Base-by-base conservation (phyloP, 2,113 vertebrate species). In the Protomyctophum bolini region DNA sequence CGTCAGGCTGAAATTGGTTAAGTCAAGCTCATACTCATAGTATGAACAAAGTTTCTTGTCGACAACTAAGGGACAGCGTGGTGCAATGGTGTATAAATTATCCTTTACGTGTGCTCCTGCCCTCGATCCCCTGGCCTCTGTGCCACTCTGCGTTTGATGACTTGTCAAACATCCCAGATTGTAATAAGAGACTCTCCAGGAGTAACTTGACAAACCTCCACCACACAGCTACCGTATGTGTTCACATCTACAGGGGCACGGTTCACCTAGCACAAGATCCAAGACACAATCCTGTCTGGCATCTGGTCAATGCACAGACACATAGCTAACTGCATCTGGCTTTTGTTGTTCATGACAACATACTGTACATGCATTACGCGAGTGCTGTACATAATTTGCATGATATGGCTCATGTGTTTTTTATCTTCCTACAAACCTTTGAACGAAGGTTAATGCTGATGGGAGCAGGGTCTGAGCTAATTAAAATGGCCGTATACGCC, bases 181-280 rank as follows among this genome's bases (percentile, higher is more conserved):
- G 14, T 14, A 69, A 72, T 46, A 28, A 71, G 69, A 64, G n/a
- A 52, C 11, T 67, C 58, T 65, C 15, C 65, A 71, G 63, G 61
- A 83, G 68, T 57, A 55, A 51, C 41, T 58, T 48, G 51, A 76
- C 62, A 64, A 2, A 9, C 12, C 71, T 76, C 64, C 54, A 46
- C 66, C 54, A 51, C 66, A 79, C 67, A 65, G 63, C 45, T 69
- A 41, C 63, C 8, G 59, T 57, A 15, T 73, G 54, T 62, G 64
- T 68, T 65, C 1, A 1, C 59, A 46, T 45, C 59, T 57, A 75
- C 50, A 72, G n/a, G 28, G 48, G 45, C 29, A 57, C 12, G 60
- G 51, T 66, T 76, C 56, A 66, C 9, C 57, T 50, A 71, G 59
- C 46, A 63, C 58, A 50, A 56, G 50, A 78, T 68, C 68, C 46